phyloP scores from a whole-genome alignment of 2,888 invertebrate genomes.

The Asteroscopus sphinx region DNA sequence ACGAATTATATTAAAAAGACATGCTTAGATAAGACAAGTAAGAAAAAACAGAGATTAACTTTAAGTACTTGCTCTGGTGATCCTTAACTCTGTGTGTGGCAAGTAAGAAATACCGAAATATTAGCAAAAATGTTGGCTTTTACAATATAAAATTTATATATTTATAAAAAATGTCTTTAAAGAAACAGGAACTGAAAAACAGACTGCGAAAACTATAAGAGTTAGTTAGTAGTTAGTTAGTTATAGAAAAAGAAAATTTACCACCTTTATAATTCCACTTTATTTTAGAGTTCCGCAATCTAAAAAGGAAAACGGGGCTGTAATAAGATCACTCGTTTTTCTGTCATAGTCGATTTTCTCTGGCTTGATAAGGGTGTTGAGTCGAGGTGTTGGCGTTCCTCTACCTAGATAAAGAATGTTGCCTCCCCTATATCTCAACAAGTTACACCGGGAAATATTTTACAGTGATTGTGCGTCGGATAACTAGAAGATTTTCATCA shows the following conservation, averaged over 20 bases:
- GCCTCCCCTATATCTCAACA: constrained; percentile 23
- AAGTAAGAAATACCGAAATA: no score
- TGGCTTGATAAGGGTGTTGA: constrained; percentile 46
- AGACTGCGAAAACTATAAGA: not conserved
- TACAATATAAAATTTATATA: no score
- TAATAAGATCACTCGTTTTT: constrained; percentile 50
- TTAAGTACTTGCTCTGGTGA: no score
- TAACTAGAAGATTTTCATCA: not conserved
- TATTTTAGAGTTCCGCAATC: constrained; percentile 17
- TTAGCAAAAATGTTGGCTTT: no score
- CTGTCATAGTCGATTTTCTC: constrained; percentile 49
- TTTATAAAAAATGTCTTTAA: no score
- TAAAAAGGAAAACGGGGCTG: constrained; percentile 26
- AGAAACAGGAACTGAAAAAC: not conserved
- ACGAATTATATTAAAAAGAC: no score
- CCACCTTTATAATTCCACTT: constrained; percentile 2
- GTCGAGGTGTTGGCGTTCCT: constrained; percentile 18
- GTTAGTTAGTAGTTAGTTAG: no score
- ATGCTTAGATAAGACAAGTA: no score
- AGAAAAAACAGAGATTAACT: no score
- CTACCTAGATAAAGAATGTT: constrained; percentile 3
- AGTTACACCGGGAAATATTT: constrained; percentile 16
- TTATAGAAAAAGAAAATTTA: not conserved
- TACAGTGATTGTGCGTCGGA: constrained; percentile 1
- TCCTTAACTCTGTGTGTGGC: no score